phyloP scores from a whole-genome alignment of 2,888 invertebrate species.

The Hydropsyche betteni region DNA sequence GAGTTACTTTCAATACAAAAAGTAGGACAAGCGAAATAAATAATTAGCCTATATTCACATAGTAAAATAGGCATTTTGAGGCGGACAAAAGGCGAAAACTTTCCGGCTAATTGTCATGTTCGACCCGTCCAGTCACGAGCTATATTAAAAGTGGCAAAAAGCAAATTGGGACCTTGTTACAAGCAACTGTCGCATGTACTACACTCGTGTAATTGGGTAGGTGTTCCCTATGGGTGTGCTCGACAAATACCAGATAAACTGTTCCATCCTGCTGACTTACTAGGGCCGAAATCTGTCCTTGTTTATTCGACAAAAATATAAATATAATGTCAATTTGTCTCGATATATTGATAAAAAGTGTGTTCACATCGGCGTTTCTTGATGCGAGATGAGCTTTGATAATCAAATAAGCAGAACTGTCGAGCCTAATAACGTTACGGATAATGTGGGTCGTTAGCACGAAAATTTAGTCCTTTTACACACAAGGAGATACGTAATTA shows the following conservation, averaged over 20 bases:
- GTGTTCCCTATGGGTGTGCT: slow-evolving; percentile 34
- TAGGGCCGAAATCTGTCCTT: not conserved
- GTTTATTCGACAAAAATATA: no score
- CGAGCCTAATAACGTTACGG: slow-evolving; percentile 3
- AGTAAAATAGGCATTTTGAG: no score
- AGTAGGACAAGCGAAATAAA: no score
- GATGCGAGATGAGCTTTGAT: not conserved
- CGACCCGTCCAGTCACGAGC: no score
- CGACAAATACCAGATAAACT: slow-evolving; percentile 10
- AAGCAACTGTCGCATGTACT: not conserved
- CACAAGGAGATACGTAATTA: slow-evolving; percentile 1
- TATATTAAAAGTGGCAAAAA: no score
- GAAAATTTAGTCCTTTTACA: slow-evolving; percentile 13
- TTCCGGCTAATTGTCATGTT: no score
- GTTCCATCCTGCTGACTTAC: slow-evolving; percentile 20
- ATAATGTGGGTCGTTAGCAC: slow-evolving; percentile 19
- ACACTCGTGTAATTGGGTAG: slow-evolving; percentile 14
- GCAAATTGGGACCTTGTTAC: no score
- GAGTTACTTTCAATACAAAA: no score
- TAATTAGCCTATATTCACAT: no score
- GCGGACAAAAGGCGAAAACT: no score
- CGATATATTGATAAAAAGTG: no score
- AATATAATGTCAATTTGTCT: not conserved
- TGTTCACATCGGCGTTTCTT: no score
- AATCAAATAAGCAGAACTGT: slow-evolving; percentile 20